Base-by-base conservation (phyloP, 2,113 vertebrate genomes). In the Echinops telfairi region DNA sequence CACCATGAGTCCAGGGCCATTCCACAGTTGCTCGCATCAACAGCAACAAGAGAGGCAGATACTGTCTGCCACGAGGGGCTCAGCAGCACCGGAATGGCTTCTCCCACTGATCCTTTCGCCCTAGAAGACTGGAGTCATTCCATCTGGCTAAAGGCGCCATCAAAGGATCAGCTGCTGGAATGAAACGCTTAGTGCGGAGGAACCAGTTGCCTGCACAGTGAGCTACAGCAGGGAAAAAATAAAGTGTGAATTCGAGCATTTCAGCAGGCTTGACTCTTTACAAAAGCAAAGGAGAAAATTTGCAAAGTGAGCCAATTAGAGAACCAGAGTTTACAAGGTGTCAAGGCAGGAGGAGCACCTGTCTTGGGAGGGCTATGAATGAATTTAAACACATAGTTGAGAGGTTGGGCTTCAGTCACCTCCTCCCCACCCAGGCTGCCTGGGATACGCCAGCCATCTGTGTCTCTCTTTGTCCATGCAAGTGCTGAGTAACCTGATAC, bases 351-450 rank as follows among this genome's bases (percentile, higher is more conserved):
- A 80, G 27, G 64, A 79, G 3, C 23, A 22, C 81, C 1, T 0
- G 33, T 6, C 11, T 82, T 31, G 29, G 0, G 2, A 91, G 47
- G 6, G 31, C 1, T 22, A 2, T 3, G 9, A 3, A 64, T 70
- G 36, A 60, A 70, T 36, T 53, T n/a, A 66, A 66, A 19, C 14
- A 19, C 47, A 53, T 53, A 53, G 47, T 2, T 27, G 53, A 53
- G 0, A 0, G n/a, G 2, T 5, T 7, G 9, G 36, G 3, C 4
- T 58, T 25, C 31, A 0, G 25, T 3, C 36, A 81, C 0, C 33
- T 23, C 60, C n/a, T 3, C 29, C 8, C 53, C 73, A 0, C 0
- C 5, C 11, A 40, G 0, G 1, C 0, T 79, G 75, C n/a, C 8
- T 16, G 29, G 11, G 8, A 25, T 19, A 58, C 1, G 60, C 1